Conservation (phyloP, 2,113 vertebrate species). For the Mesoclemmys tuberculata region DNA sequence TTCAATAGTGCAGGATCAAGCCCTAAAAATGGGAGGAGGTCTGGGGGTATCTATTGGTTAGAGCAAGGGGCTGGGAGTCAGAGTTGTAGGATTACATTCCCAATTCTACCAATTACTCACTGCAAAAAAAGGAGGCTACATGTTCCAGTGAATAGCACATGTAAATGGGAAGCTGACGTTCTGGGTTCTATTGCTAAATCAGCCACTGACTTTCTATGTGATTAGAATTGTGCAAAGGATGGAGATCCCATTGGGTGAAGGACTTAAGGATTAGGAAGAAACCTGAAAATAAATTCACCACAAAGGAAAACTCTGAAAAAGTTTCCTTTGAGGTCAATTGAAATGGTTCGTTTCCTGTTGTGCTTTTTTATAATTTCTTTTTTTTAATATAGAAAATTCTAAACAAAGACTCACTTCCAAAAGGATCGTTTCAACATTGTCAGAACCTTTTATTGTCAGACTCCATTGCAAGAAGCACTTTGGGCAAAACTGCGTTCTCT, state of each 20-base stretch:
- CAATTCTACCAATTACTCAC: background rate
- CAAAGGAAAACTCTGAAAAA: background rate
- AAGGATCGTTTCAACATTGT: background rate
- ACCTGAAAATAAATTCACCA: background rate
- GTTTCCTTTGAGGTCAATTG: background rate
- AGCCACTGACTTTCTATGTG: background rate
- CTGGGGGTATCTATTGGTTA: background rate
- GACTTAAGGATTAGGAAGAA: background rate
- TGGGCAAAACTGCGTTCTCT: background rate
- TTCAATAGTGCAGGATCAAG: background rate
- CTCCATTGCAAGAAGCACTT: background rate
- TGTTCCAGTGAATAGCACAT: fast-evolving
- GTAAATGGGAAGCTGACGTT: background rate
- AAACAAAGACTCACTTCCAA: background rate
- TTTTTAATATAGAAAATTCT: background rate
- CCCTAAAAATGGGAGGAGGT: background rate
- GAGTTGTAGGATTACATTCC: background rate
- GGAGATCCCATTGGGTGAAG: background rate
- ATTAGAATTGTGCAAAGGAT: background rate
- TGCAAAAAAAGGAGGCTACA: background rate
- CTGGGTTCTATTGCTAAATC: background rate
- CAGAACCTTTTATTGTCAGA: background rate
- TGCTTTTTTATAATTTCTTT: background rate
- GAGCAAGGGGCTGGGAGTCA: background rate
- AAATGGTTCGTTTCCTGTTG: fast-evolving